Percentiles rank a stretch among this genome's conserved stretches.
These are phyloP conservation scores for Amblyornis subalaris DNA, from an alignment of 2,113 vertebrate genomes.

Conservation along the genomic window DNA sequence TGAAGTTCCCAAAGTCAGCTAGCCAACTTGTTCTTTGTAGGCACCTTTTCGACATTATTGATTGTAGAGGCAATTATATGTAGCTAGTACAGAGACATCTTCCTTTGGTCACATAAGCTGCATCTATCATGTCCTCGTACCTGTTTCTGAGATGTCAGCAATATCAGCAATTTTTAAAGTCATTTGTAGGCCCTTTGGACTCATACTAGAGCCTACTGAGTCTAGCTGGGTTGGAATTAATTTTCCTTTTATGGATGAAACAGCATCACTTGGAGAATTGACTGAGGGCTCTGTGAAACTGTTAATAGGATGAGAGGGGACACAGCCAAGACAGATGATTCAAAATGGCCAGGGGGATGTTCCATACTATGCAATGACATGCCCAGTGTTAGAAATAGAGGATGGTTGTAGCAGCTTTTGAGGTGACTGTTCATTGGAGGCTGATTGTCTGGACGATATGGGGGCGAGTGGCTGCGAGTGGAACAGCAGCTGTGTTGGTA, in stretches of 20 bases:
- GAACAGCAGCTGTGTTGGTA: not conserved
- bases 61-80: not conserved
- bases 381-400: not conserved
- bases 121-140: accelerated
- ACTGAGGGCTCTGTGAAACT: not conserved
- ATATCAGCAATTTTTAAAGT: not conserved
- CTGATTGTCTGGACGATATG: accelerated
- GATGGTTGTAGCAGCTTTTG: not conserved
- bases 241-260: not conserved
- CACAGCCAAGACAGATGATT: not conserved
- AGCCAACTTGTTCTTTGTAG: not conserved
- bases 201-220: not conserved
- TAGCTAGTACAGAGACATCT: not conserved
- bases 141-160: not conserved
- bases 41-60: not conserved
- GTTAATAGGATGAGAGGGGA: not conserved
- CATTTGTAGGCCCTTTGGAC: not conserved
- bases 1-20: not conserved
- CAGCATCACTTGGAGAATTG: not conserved
- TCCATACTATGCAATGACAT: not conserved
- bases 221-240: not conserved
- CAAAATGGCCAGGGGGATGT: not conserved
- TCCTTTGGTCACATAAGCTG: not conserved
- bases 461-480: accelerated
- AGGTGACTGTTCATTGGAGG: not conserved